Conservation (phyloP, 2,113 vertebrate species). For the Thymallus thymallus region DNA sequence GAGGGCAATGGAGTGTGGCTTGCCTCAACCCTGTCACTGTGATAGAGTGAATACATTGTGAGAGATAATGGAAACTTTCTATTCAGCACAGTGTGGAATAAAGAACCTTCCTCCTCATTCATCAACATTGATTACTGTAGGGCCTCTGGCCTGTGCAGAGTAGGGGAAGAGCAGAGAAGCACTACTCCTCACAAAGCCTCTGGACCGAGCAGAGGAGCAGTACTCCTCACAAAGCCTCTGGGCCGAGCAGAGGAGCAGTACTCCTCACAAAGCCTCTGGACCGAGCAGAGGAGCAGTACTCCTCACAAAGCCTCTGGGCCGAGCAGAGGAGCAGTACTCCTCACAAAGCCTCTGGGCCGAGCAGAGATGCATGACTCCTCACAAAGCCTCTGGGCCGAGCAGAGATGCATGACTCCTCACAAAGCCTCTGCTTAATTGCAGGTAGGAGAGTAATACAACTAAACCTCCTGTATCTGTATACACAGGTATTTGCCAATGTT, state of each 20-base stretch:
- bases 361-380: slow-evolving; percentile 5
- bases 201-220: neutral
- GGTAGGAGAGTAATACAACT: slow-evolving; percentile 19
- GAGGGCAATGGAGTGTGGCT: slow-evolving; percentile 83
- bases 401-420: neutral
- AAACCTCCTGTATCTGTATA: too few species aligned
- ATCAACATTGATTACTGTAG: slow-evolving; percentile 89
- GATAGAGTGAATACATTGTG: slow-evolving; percentile 95
- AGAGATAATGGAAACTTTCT: slow-evolving; percentile 97
- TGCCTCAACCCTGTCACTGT: slow-evolving; percentile 86
- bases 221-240: slow-evolving; percentile 64
- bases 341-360: slow-evolving; percentile 64
- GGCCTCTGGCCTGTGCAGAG: slow-evolving; percentile 71
- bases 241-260: too few species aligned
- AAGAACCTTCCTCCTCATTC: slow-evolving; percentile 88
- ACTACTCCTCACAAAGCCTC: neutral
- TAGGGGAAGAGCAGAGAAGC: slow-evolving; percentile 25
- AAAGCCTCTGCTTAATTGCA: slow-evolving; percentile 70
- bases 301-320: slow-evolving; percentile 63
- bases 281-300: too few species aligned
- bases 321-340: too few species aligned
- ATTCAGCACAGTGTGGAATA: slow-evolving; percentile 85
- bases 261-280: slow-evolving; percentile 64
- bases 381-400: slow-evolving; percentile 60
- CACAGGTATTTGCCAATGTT: too few species aligned